These are phyloP conservation scores for Labroides dimidiatus DNA, from an alignment of 2,797 vertebrate species.

Conservation along the genomic window DNA sequence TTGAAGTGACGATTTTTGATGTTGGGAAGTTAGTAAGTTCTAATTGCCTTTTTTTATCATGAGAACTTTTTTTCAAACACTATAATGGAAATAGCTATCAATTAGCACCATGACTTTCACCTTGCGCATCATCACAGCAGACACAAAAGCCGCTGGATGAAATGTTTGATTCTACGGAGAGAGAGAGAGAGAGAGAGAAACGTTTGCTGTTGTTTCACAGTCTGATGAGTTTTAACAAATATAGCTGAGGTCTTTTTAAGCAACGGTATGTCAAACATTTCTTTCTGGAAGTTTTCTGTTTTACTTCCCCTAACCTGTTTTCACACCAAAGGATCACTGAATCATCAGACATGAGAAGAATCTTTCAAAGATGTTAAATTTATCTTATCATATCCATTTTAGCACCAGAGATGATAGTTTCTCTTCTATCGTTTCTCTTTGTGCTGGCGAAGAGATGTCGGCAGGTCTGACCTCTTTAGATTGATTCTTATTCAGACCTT, in stretches of 20 bases:
- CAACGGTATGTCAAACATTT: background rate
- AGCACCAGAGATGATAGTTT: background rate
- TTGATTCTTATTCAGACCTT: background rate
- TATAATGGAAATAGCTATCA: background rate
- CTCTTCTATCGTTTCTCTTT: no score
- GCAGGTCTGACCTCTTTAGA: background rate
- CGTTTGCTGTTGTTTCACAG: constrained; percentile 20
- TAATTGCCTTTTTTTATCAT: background rate
- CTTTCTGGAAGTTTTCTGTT: no score
- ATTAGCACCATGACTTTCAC: background rate
- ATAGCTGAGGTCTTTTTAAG: no score
- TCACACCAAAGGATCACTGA: no score
- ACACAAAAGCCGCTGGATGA: constrained; percentile 11
- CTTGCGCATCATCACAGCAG: background rate
- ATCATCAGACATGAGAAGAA: background rate
- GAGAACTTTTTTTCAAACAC: background rate
- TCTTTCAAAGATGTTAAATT: background rate
- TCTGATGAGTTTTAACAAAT: background rate
- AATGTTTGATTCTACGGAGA: constrained; percentile 15
- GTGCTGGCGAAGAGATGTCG: background rate
- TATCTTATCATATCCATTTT: background rate
- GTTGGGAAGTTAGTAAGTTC: background rate
- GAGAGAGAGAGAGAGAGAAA: constrained; percentile 14
- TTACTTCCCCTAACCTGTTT: no score
- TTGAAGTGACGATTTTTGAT: constrained; percentile 6